Evolutionary conservation across 2,797 vertebrate genomes (phyloP), one percentile per base, ranked within the genome.

Genomic region (Yasuhikotakia modesta): DNA sequence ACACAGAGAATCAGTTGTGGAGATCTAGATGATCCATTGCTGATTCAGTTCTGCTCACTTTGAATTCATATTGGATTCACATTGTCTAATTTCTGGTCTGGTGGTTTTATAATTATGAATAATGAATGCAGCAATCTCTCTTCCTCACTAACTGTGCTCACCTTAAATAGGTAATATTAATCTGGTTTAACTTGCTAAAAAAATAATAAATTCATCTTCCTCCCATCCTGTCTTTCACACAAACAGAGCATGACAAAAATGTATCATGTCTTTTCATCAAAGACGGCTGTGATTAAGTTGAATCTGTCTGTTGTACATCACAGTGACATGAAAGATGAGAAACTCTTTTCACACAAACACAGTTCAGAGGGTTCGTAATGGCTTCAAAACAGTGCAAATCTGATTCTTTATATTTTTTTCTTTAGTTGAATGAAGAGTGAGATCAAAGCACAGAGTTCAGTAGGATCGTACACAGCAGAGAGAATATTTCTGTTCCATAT

Each of bases 221-320:
- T 90, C 63, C 89, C 86, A 86, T 91, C 89, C 87, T 91, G 68
- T 85, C 89, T 4, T 39, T 53, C 39, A 13, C 22, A 48, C 57
- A 52, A 46, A 32, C 45, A 61, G 14, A 72, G 45, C 12, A 21
- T 53, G 61, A 50, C 27, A 24, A 39, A 50, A 67, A 76, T 16
- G 21, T 16, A 70, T 43, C n/a, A 76, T 43, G 39, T 43, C 39
- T 75, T 57, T 60, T 61, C 22, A 71, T 76, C 67, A 79, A 79
- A 79, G 68, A 64, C 48, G 16, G 30, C 46, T 67, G 17, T 78
- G 57, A 74, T 79, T 79, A 75, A 60, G 35, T 30, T 61, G 19
- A 53, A 27, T 35, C 27, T 69, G 35, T 50, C 64, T 67, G 76
- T 71, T 50, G 72, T 63, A 58, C 21, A 78, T 81, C 55, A 35